These are phyloP conservation scores for Acleris holmiana DNA, from an alignment of 2,888 invertebrate species.

Conservation along the genomic window DNA sequence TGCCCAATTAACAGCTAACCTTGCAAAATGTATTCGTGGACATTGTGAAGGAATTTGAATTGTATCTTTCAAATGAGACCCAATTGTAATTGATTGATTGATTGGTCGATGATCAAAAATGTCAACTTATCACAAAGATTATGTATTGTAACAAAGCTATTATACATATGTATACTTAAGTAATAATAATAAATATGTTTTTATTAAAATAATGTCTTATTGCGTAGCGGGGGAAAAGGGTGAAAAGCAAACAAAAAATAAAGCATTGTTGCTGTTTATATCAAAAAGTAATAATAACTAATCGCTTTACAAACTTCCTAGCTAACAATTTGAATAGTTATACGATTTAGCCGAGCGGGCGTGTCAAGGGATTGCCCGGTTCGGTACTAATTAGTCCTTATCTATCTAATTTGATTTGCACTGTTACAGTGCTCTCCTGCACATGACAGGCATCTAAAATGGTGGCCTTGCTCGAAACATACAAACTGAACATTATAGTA, in stretches of 20 bases:
- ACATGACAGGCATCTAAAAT: neutral
- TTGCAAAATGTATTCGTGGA: neutral
- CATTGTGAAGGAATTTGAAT: constrained; percentile 1
- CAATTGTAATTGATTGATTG: no score
- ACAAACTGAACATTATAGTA: no score
- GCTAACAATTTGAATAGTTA: constrained; percentile 29
- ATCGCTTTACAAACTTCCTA: constrained; percentile 38
- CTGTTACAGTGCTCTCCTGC: neutral
- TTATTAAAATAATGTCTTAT: constrained; percentile 25
- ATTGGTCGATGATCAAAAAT: constrained; percentile 21
- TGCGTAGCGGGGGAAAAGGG: constrained; percentile 36
- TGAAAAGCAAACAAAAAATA: constrained; percentile 7
- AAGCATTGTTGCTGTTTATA: constrained; percentile 14
- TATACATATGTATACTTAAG: constrained; percentile 48
- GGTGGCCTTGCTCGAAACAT: no score
- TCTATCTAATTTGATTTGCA: neutral
- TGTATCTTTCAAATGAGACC: constrained; percentile 12
- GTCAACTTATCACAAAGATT: constrained; percentile 31
- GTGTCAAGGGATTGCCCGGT: neutral
- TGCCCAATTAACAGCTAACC: neutral
- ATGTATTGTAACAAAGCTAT: constrained; percentile 43
- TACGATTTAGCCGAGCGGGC: constrained; percentile 9
- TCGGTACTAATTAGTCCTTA: neutral
- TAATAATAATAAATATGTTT: constrained; percentile 39
- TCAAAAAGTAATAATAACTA: constrained; percentile 35